A percentile compares a stretch with the other conserved stretches of the same genome.
These are phyloP conservation scores for Dasysyrphus albostriatus DNA, from an alignment of 2,888 invertebrate genomes.

Conservation along the genomic window DNA sequence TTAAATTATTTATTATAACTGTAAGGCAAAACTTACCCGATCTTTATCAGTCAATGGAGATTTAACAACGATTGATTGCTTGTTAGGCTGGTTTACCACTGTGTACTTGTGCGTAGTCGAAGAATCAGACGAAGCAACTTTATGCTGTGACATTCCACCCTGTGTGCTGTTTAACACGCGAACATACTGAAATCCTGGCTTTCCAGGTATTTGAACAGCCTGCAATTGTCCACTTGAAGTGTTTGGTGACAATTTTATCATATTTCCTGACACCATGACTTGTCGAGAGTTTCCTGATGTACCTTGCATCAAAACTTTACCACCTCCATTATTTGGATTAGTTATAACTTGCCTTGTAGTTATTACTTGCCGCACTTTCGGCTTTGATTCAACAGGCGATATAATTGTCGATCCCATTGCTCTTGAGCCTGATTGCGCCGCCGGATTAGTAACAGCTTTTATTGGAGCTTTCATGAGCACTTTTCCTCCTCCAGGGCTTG, in stretches of 20 bases:
- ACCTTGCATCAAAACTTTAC: constrained; percentile 80
- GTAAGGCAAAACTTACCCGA: constrained; percentile 29
- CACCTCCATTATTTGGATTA: constrained; percentile 59
- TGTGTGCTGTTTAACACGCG: constrained; percentile 86
- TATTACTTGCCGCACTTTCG: constrained; percentile 52
- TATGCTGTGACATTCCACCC: constrained; percentile 46
- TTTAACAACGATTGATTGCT: constrained; percentile 78
- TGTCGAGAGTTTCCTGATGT: constrained; percentile 79
- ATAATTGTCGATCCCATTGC: constrained; percentile 42
- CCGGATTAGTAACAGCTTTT: constrained; percentile 46
- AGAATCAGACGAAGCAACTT: constrained; percentile 29
- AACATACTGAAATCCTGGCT: constrained; percentile 87
- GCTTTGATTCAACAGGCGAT: constrained; percentile 51
- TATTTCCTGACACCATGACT: constrained; percentile 81
- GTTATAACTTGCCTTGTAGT: constrained; percentile 25
- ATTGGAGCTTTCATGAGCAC: constrained; percentile 76
- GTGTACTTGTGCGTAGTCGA: constrained; percentile 78
- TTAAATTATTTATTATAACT: not conserved
- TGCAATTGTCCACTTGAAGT: constrained; percentile 78
- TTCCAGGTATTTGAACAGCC: constrained; percentile 81
- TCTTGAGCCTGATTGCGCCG: constrained; percentile 42
- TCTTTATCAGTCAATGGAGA: constrained; percentile 77
- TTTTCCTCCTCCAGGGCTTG: constrained; percentile 71
- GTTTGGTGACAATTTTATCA: constrained; percentile 79
- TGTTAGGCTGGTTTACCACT: constrained; percentile 77